phyloP scores from a whole-genome alignment of 2,113 vertebrate genomes.

The Barnardius zonarius region DNA sequence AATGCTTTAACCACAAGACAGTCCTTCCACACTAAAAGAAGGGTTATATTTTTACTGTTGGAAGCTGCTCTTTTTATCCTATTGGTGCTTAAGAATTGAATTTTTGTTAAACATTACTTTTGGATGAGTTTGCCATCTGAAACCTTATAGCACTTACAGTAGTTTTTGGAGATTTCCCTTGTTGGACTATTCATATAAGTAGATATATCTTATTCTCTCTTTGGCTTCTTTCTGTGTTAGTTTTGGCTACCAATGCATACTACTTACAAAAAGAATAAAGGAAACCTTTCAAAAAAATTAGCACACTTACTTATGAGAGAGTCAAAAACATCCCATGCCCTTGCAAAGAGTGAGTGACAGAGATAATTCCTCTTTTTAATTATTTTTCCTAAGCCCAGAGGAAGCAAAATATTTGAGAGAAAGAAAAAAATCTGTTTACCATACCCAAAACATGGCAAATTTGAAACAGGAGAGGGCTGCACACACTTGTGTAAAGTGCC shows the following conservation, averaged over 20 bases:
- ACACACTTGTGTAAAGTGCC: not conserved
- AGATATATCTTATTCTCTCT: conserved; percentile 40
- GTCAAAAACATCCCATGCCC: not conserved
- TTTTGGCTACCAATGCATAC: conserved; percentile 41
- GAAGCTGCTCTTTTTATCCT: not conserved
- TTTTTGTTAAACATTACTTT: conserved; percentile 33
- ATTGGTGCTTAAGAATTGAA: not conserved
- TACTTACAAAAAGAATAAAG: conserved; percentile 29
- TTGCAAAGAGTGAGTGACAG: not conserved
- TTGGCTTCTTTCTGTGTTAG: conserved; percentile 48
- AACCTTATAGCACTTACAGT: conserved; percentile 40
- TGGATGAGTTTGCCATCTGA: conserved; percentile 25
- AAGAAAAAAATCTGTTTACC: conserved; percentile 6
- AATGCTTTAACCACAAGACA: not conserved
- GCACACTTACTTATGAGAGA: not conserved
- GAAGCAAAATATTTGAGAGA: conserved; percentile 52
- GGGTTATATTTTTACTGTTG: not conserved
- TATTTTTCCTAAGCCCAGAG: conserved; percentile 29
- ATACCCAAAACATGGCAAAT: not conserved
- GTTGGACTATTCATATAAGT: not conserved
- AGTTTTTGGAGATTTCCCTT: conserved; percentile 54
- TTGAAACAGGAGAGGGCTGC: conserved; percentile 16
- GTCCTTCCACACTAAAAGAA: not conserved
- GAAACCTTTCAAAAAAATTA: conserved; percentile 37
- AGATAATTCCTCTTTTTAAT: conserved; percentile 2